Evolutionary conservation across 2,888 invertebrate species (phyloP), one percentile per base, ranked within the genome.

Genomic region (Amphipyra tragopoginis): DNA sequence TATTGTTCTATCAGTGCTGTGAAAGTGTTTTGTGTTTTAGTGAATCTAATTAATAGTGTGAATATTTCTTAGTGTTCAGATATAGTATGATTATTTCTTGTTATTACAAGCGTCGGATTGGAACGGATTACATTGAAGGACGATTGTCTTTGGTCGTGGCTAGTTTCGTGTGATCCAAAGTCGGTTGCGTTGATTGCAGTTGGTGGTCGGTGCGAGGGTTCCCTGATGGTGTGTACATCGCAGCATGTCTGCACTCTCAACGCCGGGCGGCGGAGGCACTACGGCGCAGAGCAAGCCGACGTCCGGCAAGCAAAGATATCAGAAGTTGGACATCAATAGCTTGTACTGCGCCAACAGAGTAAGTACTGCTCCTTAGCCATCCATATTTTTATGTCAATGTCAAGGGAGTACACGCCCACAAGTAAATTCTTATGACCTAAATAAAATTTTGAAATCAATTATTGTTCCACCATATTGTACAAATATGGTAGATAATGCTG

Each of bases 261-360:
- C 98, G 97, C 96, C 97, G 97, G 91, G 95, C 93, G 95, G 95
- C 94, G 95, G 95, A 91, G 94, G 93, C 81, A 93, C 91, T 93
- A 93, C 94, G 93, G 92, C 94, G 93, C 94, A 94, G 92, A 92
- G 90, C 93, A 95, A 94, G 93, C 93, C 94, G 90, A 93, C 94
- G 92, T 91, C 95, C 91, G 97, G 97, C 96, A 99, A 98, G 96
- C 97, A 97, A 95, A 99, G 98, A 96, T 99, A 97, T 96, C 98
- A 98, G 95, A 97, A 98, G 92, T 97, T 99, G 96, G 98, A 99
- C 96, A 99, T 99, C 97, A 99, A 99, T 97, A 98, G 96, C 96
- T 96, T 99, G 95, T 99, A 98, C 95, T 97, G 98, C 95, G 96
- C 96, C 89, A 97, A 97, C 94, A 96, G 96, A 95, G 97, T 97